phyloP scores from a whole-genome alignment of 1,140 invertebrate species.

The Gryon sp. region DNA sequence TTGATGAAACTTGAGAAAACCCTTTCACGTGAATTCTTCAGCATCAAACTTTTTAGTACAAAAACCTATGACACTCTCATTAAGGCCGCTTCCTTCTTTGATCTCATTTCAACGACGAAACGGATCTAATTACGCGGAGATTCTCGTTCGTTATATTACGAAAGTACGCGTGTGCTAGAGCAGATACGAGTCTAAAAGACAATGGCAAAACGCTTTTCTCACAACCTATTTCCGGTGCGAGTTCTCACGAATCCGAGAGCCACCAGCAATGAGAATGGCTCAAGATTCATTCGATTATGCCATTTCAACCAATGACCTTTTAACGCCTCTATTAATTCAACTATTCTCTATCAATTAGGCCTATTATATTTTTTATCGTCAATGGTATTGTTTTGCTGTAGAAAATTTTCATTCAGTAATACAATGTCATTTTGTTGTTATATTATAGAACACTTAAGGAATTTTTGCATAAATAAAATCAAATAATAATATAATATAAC shows the following conservation, averaged over 20 bases:
- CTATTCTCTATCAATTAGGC: conserved; percentile 54
- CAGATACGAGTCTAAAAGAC: conserved; percentile 30
- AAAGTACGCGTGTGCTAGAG: conserved; percentile 34
- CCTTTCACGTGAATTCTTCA: too few relatives aligned
- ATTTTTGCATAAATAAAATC: too few relatives aligned
- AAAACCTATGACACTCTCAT: conserved; percentile 62
- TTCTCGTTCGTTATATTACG: conserved; percentile 59
- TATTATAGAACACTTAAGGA: conserved; percentile 5
- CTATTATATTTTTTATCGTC: conserved; percentile 27
- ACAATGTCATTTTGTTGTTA: too few relatives aligned
- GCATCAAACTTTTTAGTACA: background rate
- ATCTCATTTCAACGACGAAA: conserved; percentile 66
- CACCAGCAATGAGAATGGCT: conserved; percentile 42
- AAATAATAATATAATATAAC: too few relatives aligned
- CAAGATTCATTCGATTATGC: conserved; percentile 62
- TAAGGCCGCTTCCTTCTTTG: conserved; percentile 77
- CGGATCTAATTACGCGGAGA: conserved; percentile 71
- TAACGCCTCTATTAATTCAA: conserved; percentile 47
- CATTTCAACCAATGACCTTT: conserved; percentile 62
- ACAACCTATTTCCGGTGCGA: conserved; percentile 61
- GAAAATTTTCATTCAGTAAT: conserved; percentile 10
- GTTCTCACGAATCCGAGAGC: conserved; percentile 57
- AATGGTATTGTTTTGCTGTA: conserved; percentile 23
- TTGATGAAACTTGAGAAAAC: too few relatives aligned
- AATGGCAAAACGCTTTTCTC: conserved; percentile 64